A percentile compares a stretch with the other conserved stretches of the same genome.
phyloP scores from a whole-genome alignment of 2,888 invertebrate genomes.

The Caenorhabditis sp. region DNA sequence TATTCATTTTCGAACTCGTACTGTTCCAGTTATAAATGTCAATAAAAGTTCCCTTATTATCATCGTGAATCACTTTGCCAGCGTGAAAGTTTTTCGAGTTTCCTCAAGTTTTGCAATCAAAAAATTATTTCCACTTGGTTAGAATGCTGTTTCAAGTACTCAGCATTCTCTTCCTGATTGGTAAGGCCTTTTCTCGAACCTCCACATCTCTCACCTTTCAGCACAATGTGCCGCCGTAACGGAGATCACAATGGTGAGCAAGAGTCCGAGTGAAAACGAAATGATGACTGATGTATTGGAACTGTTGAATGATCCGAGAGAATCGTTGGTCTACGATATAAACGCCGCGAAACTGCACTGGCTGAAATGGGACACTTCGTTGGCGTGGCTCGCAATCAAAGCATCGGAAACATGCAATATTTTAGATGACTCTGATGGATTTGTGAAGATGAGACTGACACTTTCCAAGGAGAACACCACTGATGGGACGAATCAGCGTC shows the following conservation, averaged over 20 bases:
- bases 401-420: neutral
- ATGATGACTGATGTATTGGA: neutral
- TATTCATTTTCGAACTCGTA: neutral
- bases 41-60: too few species aligned
- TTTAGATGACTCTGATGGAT: neutral
- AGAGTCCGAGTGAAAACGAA: slow-evolving; percentile 2
- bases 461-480: neutral
- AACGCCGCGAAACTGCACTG: neutral
- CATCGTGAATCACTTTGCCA: too few species aligned
- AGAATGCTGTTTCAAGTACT: slow-evolving; percentile 31
- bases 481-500: neutral
- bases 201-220: neutral
- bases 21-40: too few species aligned
- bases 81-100: neutral
- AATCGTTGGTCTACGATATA: neutral
- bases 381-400: slow-evolving; percentile 20
- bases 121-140: slow-evolving; percentile 10
- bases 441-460: slow-evolving; percentile 5
- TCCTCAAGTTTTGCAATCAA: neutral
- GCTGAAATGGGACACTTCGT: slow-evolving; percentile 14
- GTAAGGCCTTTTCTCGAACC: neutral
- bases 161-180: slow-evolving; percentile 33
- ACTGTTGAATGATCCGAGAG: neutral
- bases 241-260: slow-evolving; percentile 5
- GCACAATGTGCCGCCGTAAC: slow-evolving; percentile 8